Evolutionary conservation across 2,113 vertebrate species (phyloP).

Genomic region (Spea bombifrons): DNA sequence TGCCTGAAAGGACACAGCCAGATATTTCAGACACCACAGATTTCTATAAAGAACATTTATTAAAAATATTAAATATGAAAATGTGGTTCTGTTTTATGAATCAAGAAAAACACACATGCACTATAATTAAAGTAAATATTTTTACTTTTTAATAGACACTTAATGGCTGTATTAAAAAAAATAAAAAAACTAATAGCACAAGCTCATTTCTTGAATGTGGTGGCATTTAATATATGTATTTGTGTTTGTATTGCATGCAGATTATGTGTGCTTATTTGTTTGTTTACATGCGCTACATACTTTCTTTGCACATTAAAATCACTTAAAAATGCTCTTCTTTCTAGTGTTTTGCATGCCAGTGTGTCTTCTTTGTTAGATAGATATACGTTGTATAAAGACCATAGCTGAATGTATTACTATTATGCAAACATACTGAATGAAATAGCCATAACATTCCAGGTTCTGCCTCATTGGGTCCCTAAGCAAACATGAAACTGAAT

Average conservation of each 20-base stretch:
- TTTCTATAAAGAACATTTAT: not conserved
- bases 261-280: conserved; percentile 55
- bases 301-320: conserved; percentile 56
- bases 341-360: conserved; percentile 68
- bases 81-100: conserved; percentile 52
- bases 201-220: conserved; percentile 52
- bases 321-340: conserved; percentile 48
- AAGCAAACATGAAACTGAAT: conserved; percentile 99
- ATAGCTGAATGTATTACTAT: conserved; percentile 50
- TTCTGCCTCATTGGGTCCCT: conserved; percentile 99
- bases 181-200: conserved; percentile 40
- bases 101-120: conserved; percentile 51
- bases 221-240: conserved; percentile 28
- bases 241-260: conserved; percentile 64
- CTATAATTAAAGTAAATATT: conserved; percentile 44
- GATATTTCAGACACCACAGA: conserved; percentile 2
- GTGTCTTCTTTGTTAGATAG: conserved; percentile 38
- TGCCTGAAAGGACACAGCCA: conserved; percentile 11
- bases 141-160: conserved; percentile 58
- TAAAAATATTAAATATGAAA: conserved; percentile 48
- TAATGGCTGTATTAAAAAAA: conserved; percentile 57
- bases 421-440: conserved; percentile 89
- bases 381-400: conserved; percentile 28
- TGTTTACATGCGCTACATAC: conserved; percentile 52
- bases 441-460: conserved; percentile 98